Percentiles rank a stretch among this genome's conserved stretches.
Conservation (phyloP, 2,888 invertebrate genomes). For the Mythimna loreyi region DNA sequence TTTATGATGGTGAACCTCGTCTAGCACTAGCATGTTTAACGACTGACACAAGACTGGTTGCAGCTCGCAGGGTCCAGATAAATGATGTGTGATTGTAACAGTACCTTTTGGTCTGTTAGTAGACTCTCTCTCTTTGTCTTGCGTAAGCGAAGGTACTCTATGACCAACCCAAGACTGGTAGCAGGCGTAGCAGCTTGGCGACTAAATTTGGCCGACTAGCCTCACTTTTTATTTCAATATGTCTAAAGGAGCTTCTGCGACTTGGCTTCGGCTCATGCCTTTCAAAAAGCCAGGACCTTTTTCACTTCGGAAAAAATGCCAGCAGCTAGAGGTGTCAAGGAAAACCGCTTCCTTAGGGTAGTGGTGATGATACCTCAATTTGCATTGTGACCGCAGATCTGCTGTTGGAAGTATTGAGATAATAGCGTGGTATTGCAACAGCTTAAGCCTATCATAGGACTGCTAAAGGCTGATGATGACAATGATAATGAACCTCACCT, state of each 20-base stretch:
- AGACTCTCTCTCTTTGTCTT: neutral
- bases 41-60: neutral
- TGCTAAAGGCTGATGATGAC: no score
- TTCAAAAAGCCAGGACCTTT: no score
- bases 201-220: no score
- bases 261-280: no score
- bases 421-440: neutral
- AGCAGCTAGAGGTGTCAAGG: no score
- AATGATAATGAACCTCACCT: constrained; percentile 76
- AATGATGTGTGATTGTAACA: neutral
- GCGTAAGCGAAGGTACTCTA: neutral
- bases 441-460: neutral
- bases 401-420: no score
- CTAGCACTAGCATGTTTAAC: neutral
- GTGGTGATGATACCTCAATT: no score
- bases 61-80: neutral
- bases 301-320: no score
- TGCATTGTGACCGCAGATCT: no score
- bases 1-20: neutral
- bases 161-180: neutral
- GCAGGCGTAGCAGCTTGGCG: neutral
- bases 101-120: neutral
- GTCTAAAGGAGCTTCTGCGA: no score
- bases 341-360: no score
- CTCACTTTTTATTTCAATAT: no score